Percentiles rank a stretch among this genome's conserved stretches.
These are phyloP conservation scores for Aphaenogaster rudis DNA, from an alignment of 1,140 invertebrate genomes.

Conservation along the genomic window DNA sequence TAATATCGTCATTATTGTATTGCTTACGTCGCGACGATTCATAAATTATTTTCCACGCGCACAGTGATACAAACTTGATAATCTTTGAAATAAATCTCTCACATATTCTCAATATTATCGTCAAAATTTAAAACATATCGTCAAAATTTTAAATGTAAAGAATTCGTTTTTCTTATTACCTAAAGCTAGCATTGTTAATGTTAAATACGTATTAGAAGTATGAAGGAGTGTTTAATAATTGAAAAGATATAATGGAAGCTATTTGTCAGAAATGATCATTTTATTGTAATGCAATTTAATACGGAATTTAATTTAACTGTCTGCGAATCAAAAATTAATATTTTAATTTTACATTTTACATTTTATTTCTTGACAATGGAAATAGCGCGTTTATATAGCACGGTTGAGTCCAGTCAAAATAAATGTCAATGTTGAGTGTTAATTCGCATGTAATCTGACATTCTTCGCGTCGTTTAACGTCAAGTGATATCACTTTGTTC, in stretches of 20 bases:
- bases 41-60: neutral
- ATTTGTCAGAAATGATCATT: neutral
- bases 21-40: neutral
- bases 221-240: neutral
- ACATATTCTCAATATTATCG: neutral
- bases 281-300: slow-evolving; percentile 25
- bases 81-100: neutral
- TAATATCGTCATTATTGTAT: slow-evolving; percentile 3
- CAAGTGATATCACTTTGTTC: slow-evolving; percentile 6
- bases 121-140: neutral
- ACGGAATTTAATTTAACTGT: too few species aligned
- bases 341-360: neutral
- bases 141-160: neutral
- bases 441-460: neutral
- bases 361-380: neutral
- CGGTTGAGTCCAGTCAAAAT: neutral
- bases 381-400: neutral
- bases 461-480: slow-evolving; percentile 5
- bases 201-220: neutral
- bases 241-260: neutral
- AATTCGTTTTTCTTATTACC: neutral
- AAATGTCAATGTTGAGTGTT: slow-evolving; percentile 27
- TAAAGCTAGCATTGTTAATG: neutral
- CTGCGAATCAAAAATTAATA: neutral
- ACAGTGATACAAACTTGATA: neutral